Evolutionary conservation across 2,888 invertebrate genomes (phyloP).

Genomic region (Eulithis prunata): DNA sequence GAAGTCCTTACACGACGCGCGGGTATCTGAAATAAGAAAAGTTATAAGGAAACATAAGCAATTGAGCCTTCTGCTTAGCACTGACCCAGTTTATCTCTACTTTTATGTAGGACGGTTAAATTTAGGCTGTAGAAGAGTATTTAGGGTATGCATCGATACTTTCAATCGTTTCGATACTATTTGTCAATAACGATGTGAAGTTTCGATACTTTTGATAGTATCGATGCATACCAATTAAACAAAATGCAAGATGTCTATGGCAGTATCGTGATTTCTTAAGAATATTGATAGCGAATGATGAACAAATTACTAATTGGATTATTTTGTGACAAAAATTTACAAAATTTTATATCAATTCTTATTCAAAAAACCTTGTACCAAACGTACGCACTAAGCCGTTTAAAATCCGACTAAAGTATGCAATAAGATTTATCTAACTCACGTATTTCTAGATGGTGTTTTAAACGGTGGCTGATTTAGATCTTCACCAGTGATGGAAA

Average conservation of each 20-base stretch:
- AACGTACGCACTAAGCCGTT: constrained; percentile 9
- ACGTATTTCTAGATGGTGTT: constrained; percentile 28
- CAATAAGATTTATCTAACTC: constrained; percentile 23
- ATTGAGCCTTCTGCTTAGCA: neutral
- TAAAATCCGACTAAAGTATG: constrained; percentile 5
- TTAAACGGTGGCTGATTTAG: constrained; percentile 18
- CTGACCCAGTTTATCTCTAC: neutral
- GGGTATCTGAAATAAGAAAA: constrained; percentile 29
- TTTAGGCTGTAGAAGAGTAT: too few relatives aligned
- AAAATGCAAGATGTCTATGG: too few relatives aligned
- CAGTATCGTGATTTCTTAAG: too few relatives aligned
- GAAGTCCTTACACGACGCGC: constrained; percentile 18
- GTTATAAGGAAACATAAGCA: constrained; percentile 1
- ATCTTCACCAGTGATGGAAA: constrained; percentile 14
- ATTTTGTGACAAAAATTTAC: too few relatives aligned
- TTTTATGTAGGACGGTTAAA: neutral
- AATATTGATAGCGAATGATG: too few relatives aligned
- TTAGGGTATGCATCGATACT: too few relatives aligned
- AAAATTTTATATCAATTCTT: neutral
- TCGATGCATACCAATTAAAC: too few relatives aligned
- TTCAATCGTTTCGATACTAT: too few relatives aligned
- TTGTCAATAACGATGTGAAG: too few relatives aligned
- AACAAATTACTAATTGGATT: too few relatives aligned
- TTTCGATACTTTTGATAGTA: too few relatives aligned
- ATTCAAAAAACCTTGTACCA: neutral